Conservation (phyloP, 2,113 vertebrate species). For the Chrysochloris asiatica region DNA sequence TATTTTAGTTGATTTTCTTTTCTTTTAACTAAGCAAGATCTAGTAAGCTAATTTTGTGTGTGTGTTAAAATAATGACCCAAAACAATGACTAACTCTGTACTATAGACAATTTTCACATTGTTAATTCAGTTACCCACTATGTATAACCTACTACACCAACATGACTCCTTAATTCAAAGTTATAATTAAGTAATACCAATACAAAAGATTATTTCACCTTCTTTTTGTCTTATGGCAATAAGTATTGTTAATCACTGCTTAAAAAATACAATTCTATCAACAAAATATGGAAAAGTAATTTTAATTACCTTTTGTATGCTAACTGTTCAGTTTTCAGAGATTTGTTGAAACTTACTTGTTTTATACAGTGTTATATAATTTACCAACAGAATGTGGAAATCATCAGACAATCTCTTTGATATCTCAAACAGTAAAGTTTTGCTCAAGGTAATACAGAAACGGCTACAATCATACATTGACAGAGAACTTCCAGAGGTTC, state of each 20-base stretch:
- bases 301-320: neutral
- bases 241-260: neutral
- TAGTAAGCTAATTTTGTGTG: neutral
- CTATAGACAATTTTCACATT: neutral
- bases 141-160: too few species aligned
- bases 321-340: neutral
- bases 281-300: too few species aligned
- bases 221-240: neutral
- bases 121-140: too few species aligned
- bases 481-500: too few species aligned
- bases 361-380: neutral
- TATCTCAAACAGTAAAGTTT: too few species aligned
- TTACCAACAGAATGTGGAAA: too few species aligned
- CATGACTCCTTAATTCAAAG: too few species aligned
- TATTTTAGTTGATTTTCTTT: neutral
- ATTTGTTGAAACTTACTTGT: neutral
- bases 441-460: too few species aligned
- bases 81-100: neutral
- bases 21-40: neutral
- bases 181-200: neutral
- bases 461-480: too few species aligned
- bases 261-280: neutral
- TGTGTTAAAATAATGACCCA: neutral
- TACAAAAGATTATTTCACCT: neutral
- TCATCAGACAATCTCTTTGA: too few species aligned